phyloP scores from a whole-genome alignment of 2,797 vertebrate genomes.

The Rhynchotus rufescens region DNA sequence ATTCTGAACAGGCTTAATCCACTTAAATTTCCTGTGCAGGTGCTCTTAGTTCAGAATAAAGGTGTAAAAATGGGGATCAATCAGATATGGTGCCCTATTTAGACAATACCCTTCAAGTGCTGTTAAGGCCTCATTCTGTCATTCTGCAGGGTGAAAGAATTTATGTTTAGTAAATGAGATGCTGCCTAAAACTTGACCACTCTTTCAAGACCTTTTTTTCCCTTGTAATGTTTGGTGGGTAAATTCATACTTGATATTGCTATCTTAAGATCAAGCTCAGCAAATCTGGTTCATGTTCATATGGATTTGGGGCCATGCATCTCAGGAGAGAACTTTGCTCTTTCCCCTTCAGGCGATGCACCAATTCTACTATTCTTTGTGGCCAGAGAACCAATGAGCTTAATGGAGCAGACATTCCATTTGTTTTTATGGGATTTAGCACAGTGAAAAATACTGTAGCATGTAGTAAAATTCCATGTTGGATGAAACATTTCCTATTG shows the following conservation, averaged over 20 bases:
- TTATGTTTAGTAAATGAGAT: neutral
- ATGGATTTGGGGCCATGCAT: neutral
- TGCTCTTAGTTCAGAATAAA: neutral
- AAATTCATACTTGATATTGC: neutral
- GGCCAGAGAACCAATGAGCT: neutral
- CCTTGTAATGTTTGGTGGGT: neutral
- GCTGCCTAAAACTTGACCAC: neutral
- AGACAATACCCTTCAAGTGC: neutral
- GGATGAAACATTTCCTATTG: neutral
- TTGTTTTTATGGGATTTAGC: constrained; percentile 29
- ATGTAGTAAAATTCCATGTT: neutral
- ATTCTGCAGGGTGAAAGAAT: neutral
- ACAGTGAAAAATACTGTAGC: neutral
- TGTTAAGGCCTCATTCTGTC: neutral
- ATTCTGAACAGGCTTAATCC: neutral
- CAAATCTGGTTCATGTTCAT: neutral
- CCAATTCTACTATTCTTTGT: neutral
- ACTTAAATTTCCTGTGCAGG: neutral
- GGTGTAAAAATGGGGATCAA: neutral
- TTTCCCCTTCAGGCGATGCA: neutral
- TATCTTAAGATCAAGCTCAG: neutral
- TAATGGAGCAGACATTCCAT: constrained; percentile 19
- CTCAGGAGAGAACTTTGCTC: neutral
- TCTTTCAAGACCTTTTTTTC: neutral
- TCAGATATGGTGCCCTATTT: neutral